Base-by-base conservation (phyloP, 2,113 vertebrate genomes). In the Mobula hypostoma region DNA sequence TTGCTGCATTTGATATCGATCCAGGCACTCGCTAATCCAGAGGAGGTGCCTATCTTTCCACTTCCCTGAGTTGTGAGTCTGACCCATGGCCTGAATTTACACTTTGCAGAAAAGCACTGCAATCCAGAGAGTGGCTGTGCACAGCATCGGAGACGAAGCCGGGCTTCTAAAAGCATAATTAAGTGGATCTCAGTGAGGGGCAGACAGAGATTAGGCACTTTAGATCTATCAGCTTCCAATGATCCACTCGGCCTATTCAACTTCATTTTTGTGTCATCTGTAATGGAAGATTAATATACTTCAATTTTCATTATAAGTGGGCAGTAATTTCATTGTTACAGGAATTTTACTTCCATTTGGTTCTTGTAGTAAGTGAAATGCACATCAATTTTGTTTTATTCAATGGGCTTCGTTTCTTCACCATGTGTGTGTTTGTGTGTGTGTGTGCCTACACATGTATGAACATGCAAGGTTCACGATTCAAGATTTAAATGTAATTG, bases 231-330 rank as follows among this genome's bases (percentile, higher is more conserved):
- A 93, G 40, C 48, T 74, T 56, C 36, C 70, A 76, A 5, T 93
- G 36, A 93, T 93, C 68, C 36, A 40, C 27, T 17, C 2, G 11
- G 70, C 40, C 24, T 56, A 74, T 93, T 56, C 91, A 27, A 72
- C 90, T 72, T 93, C 40, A 5, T 29, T 74, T 92, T 93, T 56
- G 85, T 93, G 70, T 27, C 8, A 74, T 56, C 19, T 11, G 40
- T 93, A 93, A 93, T 93, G 91, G 70, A 93, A 21, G 68, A 93
- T 93, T 74, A 72, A 92, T 74, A 92, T 74, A 92, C 68, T 40
- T 29, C 66, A 72, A 92, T 92, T 92, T 92, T 92, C 66, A 72
- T 40, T 92, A 21, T 70, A 93, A 93, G 88, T 76, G 68, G 40
- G 40, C 68, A 93, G 68, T 93, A 93, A 56, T 93, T 93, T 93